Conservation (phyloP, 2,797 vertebrate genomes). For the Coracias cyanogaster region DNA sequence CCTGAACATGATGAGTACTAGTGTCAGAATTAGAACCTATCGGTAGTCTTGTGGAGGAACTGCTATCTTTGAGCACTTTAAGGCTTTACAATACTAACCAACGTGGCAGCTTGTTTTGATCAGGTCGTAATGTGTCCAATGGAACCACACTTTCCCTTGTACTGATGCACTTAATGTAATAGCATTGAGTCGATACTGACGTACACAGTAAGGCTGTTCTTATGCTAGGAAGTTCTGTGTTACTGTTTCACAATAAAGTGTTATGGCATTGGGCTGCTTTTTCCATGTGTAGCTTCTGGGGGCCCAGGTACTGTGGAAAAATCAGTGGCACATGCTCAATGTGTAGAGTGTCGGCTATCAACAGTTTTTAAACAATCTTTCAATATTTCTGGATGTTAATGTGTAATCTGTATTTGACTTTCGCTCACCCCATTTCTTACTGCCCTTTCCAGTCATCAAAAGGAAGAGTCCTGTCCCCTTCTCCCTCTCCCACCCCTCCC, state of each 20-base stretch:
- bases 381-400: conserved; percentile 73
- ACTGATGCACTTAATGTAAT: conserved; percentile 72
- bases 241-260: conserved; percentile 73
- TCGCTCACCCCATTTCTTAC: conserved; percentile 63
- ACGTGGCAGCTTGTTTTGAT: conserved; percentile 74
- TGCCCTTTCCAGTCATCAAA: conserved; percentile 69
- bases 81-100: conserved; percentile 75
- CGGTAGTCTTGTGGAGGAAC: conserved; percentile 69
- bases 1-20: conserved; percentile 45
- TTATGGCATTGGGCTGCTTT: conserved; percentile 69
- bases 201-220: conserved; percentile 50
- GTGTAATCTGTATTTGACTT: conserved; percentile 73
- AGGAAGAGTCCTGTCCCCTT: conserved; percentile 60
- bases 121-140: conserved; percentile 62
- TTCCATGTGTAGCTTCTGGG: conserved; percentile 74
- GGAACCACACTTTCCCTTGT: conserved; percentile 66
- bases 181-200: conserved; percentile 57
- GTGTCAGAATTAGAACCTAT: conserved; percentile 67
- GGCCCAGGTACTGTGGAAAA: conserved; percentile 67
- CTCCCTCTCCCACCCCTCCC: background rate
- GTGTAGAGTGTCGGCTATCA: conserved; percentile 56
- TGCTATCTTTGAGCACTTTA: conserved; percentile 78
- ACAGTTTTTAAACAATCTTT: conserved; percentile 58
- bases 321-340: conserved; percentile 69
- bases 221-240: conserved; percentile 68